Evolutionary conservation across 2,113 vertebrate genomes (phyloP), one percentile per base, ranked within the genome.

Genomic region (Pogona vitticeps): DNA sequence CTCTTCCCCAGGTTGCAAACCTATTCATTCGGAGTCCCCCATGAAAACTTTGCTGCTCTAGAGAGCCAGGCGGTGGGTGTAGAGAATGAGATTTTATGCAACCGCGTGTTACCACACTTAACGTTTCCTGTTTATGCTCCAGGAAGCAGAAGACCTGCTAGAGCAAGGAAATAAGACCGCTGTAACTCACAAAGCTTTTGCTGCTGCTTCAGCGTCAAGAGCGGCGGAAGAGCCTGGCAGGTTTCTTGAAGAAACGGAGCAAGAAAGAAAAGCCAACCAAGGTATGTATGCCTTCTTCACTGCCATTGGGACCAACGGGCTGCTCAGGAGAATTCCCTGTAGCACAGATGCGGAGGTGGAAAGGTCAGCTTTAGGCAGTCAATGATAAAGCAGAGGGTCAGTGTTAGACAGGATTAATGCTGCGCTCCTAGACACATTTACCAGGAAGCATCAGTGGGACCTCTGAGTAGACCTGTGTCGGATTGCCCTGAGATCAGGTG

Each of bases 41-140:
- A 4, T 2, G 40, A 26, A 80, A 80, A 10, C 36, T 7, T 81
- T 33, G 46, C 23, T 72, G 2, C 33, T 75, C 58, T 58, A 36
- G 78, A 18, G 6, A 31, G 26, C 6, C 12, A 14, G 63, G 21
- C 2, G 3, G 14, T 52, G 59, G 70, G 59, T 87, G 61, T 70
- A 67, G 4, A 56, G 78, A 26, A 75, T 65, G 40, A 76, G 85
- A 14, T 52, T 95, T 86, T 90, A 42, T 90, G 92, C 86, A 91
- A 92, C 71, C 89, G 82, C 86, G 46, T 95, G 95, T 91, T 94
- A 92, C 95, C 94, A 94, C 86, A 17, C 56, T 90, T 93, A 93
- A 10, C 87, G 18, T 95, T 98, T 99, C 98, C 98, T 98, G 98
- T 98, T 98, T 98, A 96, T 97, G 96, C 91, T 90, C 93, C 97